Base-by-base conservation (phyloP, 2,888 invertebrate species). In the Polylopha cassiicola region DNA sequence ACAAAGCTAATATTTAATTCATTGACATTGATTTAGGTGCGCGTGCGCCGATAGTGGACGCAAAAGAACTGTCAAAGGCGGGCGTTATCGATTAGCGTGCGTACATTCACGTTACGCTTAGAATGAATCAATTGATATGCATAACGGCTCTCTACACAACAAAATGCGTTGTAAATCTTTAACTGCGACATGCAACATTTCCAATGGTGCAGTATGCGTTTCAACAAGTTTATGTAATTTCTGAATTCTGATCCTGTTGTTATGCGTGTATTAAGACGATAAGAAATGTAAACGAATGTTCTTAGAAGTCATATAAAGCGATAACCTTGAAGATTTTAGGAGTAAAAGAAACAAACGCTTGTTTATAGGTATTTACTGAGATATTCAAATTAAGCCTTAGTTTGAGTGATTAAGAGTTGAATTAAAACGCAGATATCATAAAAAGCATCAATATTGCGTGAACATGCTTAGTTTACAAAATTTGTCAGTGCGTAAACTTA, bases 61-160 rank as follows among this genome's bases (percentile, higher is more conserved):
- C 22, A 27, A 27, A 32, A 31, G 22, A 45, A 42, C 20, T 22
- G 37, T 46, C 42, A 32, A 45, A 41, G 26, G 31, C 18, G 14
- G 22, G 17, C 28, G 23, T 33, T 27, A 45, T 45, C 41, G 44
- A 45, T 45, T 43, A 45, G 47, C 47, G 45, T 39, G 28, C 32
- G 14, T 55, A 61, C 65, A 58, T 48, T 58, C 62, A 65, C 51
- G 65, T 65, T 68, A 57, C 57, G 53, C 48, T 53, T 58, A 51
- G 57, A 60, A 61, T 67, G 55, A 60, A 59, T 58, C 74, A 73
- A 76, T 77, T 77, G 73, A 60, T 65, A 68, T 67, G 61, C 62
- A 61, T 51, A 57, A 53, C 57, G 48, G 49, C 53, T 58, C 50
- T 51, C 47, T 50, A 55, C 53, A 58, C 48, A 37, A 42, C 38